Percentiles rank a stretch among this genome's conserved stretches.
phyloP scores from a whole-genome alignment of 37 sponge, comb jelly and placozoan species.

The Tethya wilhelma region DNA sequence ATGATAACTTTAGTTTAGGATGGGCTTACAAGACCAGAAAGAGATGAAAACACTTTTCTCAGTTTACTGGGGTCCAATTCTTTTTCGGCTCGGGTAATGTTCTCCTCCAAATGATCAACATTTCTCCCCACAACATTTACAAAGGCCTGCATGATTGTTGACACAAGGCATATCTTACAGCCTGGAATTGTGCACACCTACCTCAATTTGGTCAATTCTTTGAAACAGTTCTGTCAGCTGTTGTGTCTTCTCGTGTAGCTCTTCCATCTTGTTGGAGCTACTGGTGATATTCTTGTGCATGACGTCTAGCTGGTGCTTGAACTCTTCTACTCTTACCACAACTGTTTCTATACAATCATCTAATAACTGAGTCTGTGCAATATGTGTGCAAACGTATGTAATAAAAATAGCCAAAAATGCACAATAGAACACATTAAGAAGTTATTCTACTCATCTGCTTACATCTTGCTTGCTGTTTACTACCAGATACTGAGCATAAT shows the following conservation, averaged over 20 bases:
- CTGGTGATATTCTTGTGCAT: constrained; percentile 72
- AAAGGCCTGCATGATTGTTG: constrained; percentile 56
- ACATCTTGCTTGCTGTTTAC: constrained; percentile 74
- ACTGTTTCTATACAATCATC: constrained; percentile 48
- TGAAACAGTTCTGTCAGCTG: constrained; percentile 56
- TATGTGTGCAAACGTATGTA: not conserved
- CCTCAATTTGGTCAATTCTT: constrained; percentile 77
- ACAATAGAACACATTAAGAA: not conserved
- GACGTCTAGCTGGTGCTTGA: constrained; percentile 69
- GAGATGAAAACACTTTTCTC: constrained; percentile 58
- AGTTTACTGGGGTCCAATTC: constrained; percentile 71
- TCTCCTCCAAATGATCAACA: constrained; percentile 65
- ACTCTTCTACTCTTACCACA: constrained; percentile 71
- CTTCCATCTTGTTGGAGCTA: constrained; percentile 49
- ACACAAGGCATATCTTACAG: not conserved
- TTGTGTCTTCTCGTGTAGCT: constrained; percentile 34
- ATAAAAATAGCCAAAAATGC: not conserved
- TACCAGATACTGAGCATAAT: constrained; percentile 60
- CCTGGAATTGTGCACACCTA: not conserved
- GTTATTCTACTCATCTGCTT: not conserved
- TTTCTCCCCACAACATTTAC: constrained; percentile 39
- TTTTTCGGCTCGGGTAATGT: constrained; percentile 56
- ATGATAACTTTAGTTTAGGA: too few relatives aligned
- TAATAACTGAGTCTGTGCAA: constrained; percentile 25
- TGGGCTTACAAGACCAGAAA: too few relatives aligned